Percentiles rank a stretch among this genome's conserved stretches.
Evolutionary conservation across 2,113 vertebrate species (phyloP).

Genomic region (Mellivora capensis): DNA sequence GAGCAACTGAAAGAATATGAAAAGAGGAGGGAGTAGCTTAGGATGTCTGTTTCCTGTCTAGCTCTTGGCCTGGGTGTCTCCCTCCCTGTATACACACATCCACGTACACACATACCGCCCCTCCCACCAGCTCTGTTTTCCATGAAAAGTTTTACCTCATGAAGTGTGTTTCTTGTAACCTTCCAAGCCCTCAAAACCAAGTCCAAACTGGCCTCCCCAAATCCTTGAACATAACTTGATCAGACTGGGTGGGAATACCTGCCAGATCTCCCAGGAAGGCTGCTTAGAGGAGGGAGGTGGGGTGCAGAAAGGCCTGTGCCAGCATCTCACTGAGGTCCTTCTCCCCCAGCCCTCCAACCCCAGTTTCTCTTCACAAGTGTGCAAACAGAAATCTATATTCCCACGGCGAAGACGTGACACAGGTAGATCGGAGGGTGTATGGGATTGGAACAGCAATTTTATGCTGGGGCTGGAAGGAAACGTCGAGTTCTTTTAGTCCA

Average conservation of each 20-base stretch:
- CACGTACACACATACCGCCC: accelerated
- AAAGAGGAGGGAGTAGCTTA: not conserved
- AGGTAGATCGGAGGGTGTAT: not conserved
- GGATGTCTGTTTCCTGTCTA: not conserved
- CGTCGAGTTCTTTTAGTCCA: not conserved
- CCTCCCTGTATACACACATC: not conserved
- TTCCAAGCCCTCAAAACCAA: not conserved
- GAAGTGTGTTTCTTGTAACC: not conserved
- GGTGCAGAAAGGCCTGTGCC: not conserved
- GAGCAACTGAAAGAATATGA: not conserved
- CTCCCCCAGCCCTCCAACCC: not conserved
- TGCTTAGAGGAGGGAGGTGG: not conserved
- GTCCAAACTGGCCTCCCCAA: not conserved
- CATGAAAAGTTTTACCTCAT: not conserved
- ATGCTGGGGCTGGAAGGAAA: not conserved
- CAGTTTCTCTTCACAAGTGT: not conserved
- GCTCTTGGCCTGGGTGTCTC: not conserved
- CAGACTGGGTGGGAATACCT: not conserved
- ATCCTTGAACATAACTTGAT: not conserved
- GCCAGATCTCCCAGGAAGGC: not conserved
- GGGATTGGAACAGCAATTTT: not conserved
- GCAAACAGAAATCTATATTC: not conserved
- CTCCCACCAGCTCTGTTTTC: not conserved
- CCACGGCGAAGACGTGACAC: not conserved
- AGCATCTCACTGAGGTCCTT: not conserved